Conservation (phyloP, 2,113 vertebrate species). For the Pachycephala philippinensis region DNA sequence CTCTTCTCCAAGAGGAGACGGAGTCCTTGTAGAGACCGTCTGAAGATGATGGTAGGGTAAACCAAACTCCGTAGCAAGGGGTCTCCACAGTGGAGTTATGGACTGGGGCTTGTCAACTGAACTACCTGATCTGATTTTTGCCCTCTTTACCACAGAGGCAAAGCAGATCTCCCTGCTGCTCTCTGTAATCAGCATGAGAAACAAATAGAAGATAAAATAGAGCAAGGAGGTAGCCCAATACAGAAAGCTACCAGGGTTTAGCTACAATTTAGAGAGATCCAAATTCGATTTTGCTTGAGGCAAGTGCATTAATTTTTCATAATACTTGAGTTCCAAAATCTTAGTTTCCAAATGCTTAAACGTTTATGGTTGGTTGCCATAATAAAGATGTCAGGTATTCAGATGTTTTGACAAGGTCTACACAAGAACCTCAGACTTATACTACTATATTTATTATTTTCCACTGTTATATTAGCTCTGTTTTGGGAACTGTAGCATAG, state of each 20-base stretch:
- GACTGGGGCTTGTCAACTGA: not conserved
- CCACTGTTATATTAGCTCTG: accelerated
- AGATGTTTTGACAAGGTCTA: not conserved
- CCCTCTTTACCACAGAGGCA: not conserved
- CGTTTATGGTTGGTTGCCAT: not conserved
- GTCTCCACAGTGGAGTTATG: not conserved
- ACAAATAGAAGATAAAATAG: not conserved
- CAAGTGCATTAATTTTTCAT: not conserved
- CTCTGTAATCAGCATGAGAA: not conserved
- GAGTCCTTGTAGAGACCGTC: not conserved
- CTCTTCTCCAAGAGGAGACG: not conserved
- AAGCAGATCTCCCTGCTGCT: not conserved
- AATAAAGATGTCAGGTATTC: not conserved
- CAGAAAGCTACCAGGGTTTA: not conserved
- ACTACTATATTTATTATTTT: not conserved
- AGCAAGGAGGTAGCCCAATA: not conserved
- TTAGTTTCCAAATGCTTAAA: not conserved
- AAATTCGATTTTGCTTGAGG: not conserved
- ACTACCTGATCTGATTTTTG: not conserved
- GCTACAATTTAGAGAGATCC: not conserved
- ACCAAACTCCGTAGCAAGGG: not conserved
- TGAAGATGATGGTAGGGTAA: not conserved
- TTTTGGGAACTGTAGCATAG: not conserved
- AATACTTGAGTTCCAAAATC: not conserved
- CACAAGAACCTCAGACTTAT: not conserved